Conservation (phyloP, 2,888 invertebrate genomes). For the Drosophila acutilabella region DNA sequence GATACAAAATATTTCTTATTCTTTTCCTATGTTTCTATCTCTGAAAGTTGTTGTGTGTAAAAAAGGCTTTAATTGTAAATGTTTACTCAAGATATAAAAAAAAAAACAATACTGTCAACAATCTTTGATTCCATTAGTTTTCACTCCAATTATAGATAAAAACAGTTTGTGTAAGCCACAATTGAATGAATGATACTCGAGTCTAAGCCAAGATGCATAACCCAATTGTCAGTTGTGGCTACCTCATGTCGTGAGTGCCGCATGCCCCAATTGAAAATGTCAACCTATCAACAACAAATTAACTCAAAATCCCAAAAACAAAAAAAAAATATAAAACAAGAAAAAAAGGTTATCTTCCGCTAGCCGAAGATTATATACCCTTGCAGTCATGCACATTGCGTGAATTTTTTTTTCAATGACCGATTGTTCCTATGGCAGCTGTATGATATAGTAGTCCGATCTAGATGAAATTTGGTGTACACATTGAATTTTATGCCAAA, state of each 20-base stretch:
- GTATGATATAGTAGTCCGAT: too few relatives aligned
- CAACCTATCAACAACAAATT: slow-evolving; percentile 80
- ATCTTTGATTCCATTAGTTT: slow-evolving; percentile 17
- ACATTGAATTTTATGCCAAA: too few relatives aligned
- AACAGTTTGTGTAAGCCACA: slow-evolving; percentile 28
- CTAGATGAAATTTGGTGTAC: too few relatives aligned
- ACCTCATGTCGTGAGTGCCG: slow-evolving; percentile 65
- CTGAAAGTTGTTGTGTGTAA: background rate
- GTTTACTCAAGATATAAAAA: background rate
- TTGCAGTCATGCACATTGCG: too few relatives aligned
- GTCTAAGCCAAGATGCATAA: slow-evolving; percentile 40
- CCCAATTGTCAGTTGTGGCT: slow-evolving; percentile 42
- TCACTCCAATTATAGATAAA: slow-evolving; percentile 31
- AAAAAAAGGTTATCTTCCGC: too few relatives aligned
- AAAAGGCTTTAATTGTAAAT: background rate
- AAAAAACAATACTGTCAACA: background rate
- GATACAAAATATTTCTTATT: too few relatives aligned
- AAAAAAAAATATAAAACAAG: slow-evolving; percentile 24
- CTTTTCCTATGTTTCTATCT: too few relatives aligned
- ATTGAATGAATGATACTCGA: slow-evolving; percentile 24
- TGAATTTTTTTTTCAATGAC: too few relatives aligned
- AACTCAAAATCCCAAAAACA: slow-evolving; percentile 66
- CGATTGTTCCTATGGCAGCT: too few relatives aligned
- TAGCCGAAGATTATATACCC: too few relatives aligned
- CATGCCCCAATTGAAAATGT: slow-evolving; percentile 74